These are phyloP conservation scores for Ochropleura plecta DNA, from an alignment of 2,888 invertebrate genomes.

Conservation along the genomic window DNA sequence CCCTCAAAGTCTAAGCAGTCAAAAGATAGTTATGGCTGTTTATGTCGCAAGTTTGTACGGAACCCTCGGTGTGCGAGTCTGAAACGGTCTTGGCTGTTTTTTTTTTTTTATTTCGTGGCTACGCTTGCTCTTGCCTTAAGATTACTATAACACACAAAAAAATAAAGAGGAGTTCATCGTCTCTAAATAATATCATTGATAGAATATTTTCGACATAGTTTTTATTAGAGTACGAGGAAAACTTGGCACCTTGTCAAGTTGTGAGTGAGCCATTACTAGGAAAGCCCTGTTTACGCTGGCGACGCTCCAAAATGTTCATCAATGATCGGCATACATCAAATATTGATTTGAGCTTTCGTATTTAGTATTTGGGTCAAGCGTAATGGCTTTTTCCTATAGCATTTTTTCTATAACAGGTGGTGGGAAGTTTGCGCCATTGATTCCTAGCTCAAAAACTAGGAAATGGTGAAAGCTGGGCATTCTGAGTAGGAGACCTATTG, in stretches of 20 bases:
- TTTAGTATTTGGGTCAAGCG: constrained; percentile 19
- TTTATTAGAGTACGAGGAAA: constrained; percentile 26
- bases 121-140: no score
- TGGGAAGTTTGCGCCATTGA: neutral
- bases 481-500: neutral
- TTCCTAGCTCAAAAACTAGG: neutral
- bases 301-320: constrained; percentile 55
- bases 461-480: neutral
- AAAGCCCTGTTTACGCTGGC: constrained; percentile 69
- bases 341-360: constrained; percentile 39
- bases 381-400: constrained; percentile 1
- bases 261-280: constrained; percentile 67
- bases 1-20: no score
- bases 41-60: no score
- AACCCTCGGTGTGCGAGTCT: no score
- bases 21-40: no score
- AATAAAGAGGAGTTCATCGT: constrained; percentile 8
- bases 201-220: constrained; percentile 35
- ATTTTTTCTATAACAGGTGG: neutral
- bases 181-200: constrained; percentile 34
- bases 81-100: no score
- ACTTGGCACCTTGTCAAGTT: constrained; percentile 67
- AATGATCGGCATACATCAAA: constrained; percentile 39
- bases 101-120: no score
- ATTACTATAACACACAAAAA: no score